phyloP scores from a whole-genome alignment of 2,797 vertebrate genomes.

The Arrhamphus sclerolepis region DNA sequence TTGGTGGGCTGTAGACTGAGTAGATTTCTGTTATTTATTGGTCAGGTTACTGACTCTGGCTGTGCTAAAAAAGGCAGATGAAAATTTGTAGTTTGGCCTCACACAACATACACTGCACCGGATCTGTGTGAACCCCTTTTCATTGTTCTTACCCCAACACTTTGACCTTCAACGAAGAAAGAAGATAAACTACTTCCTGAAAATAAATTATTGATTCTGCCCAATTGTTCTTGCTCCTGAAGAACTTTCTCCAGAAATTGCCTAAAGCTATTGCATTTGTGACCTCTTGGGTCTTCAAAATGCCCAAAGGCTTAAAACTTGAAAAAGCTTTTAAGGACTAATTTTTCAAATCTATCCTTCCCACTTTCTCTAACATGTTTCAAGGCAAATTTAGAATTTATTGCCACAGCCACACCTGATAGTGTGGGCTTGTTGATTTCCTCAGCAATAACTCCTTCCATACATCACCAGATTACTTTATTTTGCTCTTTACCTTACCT shows the following conservation, averaged over 20 bases:
- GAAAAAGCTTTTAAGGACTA: constrained; percentile 33
- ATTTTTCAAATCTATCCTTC: constrained; percentile 20
- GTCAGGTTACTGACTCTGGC: neutral
- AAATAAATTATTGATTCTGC: constrained; percentile 32
- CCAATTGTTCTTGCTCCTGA: constrained; percentile 33
- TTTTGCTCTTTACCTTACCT: constrained; percentile 69
- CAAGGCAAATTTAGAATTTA: constrained; percentile 42
- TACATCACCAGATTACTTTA: constrained; percentile 77
- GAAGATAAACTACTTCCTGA: constrained; percentile 1
- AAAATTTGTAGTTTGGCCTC: neutral
- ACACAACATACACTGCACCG: neutral
- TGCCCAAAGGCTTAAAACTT: constrained; percentile 29
- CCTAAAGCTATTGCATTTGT: constrained; percentile 29
- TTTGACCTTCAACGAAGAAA: constrained; percentile 36
- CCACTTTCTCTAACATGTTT: constrained; percentile 34
- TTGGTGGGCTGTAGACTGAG: neutral
- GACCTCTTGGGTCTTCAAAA: constrained; percentile 34
- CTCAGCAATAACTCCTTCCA: constrained; percentile 59
- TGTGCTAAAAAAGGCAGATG: neutral
- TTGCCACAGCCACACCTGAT: constrained; percentile 31
- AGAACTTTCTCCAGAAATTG: constrained; percentile 42
- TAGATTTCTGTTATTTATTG: constrained; percentile 3
- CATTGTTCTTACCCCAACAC: constrained; percentile 6
- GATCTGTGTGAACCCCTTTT: neutral
- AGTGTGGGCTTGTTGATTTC: constrained; percentile 50